These are phyloP conservation scores for Corynorhinus townsendii DNA, from an alignment of 2,113 vertebrate genomes.

Conservation along the genomic window DNA sequence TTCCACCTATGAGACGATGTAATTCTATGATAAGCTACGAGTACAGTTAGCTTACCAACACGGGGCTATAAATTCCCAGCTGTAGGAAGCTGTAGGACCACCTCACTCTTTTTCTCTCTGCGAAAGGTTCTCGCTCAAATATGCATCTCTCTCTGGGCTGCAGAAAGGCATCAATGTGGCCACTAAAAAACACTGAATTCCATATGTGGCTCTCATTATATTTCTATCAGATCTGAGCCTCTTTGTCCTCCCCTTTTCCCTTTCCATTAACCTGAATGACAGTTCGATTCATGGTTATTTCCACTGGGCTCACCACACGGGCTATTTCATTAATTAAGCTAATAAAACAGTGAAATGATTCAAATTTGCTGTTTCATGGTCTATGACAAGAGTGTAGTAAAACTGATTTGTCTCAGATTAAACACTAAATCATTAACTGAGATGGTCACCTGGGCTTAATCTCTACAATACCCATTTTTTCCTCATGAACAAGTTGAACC, in stretches of 20 bases:
- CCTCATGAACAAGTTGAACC: not conserved
- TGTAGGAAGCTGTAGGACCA: not conserved
- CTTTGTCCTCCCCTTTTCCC: not conserved
- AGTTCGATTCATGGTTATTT: not conserved
- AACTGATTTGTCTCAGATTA: not conserved
- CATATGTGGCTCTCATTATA: not conserved
- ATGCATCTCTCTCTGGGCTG: not conserved
- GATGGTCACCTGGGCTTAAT: not conserved
- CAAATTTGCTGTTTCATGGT: not conserved
- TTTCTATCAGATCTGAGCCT: not conserved
- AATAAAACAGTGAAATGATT: slow-evolving; percentile 27
- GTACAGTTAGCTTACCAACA: not conserved
- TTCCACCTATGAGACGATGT: not conserved
- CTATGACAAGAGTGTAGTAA: not conserved
- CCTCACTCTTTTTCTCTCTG: not conserved
- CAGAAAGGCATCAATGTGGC: not conserved
- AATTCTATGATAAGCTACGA: not conserved
- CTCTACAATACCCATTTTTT: not conserved
- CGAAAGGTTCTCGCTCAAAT: not conserved
- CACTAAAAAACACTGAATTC: not conserved
- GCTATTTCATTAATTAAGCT: not conserved
- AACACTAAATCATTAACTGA: not conserved
- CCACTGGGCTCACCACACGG: not conserved
- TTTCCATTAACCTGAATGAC: not conserved
- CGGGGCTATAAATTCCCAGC: not conserved